phyloP scores from a whole-genome alignment of 2,797 vertebrate species.

The Chiloscyllium punctatum region DNA sequence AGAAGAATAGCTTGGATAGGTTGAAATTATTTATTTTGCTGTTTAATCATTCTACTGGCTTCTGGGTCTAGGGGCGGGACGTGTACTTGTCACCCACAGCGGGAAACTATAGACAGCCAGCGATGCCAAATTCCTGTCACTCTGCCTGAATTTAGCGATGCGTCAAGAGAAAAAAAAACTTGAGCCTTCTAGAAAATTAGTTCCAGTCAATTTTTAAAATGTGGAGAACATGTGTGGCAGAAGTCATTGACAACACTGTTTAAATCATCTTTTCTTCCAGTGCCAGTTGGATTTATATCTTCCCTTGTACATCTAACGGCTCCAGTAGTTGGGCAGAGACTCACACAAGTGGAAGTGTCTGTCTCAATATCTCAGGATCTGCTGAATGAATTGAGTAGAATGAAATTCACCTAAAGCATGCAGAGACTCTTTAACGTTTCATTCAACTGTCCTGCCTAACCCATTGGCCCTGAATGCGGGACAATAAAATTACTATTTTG shows the following conservation, averaged over 20 bases:
- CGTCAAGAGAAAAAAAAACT: not conserved
- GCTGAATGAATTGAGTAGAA: not conserved
- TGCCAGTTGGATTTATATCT: not conserved
- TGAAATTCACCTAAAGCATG: not conserved
- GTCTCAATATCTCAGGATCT: not conserved
- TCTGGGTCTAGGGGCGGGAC: no score
- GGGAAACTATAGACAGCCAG: not conserved
- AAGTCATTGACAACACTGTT: not conserved
- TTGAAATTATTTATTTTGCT: not conserved
- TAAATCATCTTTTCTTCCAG: not conserved
- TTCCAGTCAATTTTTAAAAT: not conserved
- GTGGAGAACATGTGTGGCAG: not conserved
- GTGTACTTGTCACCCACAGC: not conserved
- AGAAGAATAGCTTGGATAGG: not conserved
- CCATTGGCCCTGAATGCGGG: not conserved
- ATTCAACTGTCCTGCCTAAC: not conserved
- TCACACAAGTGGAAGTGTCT: not conserved
- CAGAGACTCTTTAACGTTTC: not conserved
- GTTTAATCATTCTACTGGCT: not conserved
- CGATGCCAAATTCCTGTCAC: no score
- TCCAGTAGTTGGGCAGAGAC: not conserved
- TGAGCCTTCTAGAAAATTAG: not conserved
- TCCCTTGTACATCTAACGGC: not conserved
- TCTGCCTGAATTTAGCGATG: not conserved
- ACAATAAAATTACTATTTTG: not conserved